Base-by-base conservation (phyloP, 2,888 invertebrate species). In the Melipona bicolor region DNA sequence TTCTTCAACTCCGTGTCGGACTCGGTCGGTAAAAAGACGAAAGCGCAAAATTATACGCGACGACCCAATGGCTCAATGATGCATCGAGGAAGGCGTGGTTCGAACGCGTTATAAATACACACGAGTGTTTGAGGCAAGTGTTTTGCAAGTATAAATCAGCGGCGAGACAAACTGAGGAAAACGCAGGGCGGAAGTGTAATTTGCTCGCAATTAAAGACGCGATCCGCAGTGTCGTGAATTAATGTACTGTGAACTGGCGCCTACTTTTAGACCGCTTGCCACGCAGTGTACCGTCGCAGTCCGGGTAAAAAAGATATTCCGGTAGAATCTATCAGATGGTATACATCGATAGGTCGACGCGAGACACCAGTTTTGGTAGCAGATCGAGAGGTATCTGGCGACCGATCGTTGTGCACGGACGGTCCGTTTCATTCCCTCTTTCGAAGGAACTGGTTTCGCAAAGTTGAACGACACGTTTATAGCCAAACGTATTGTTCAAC, bases 301-400 rank as follows among this genome's bases (percentile, higher is more conserved):
- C 17, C 27, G 76, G 32, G 21, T 73, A 32, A 77, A 74, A 70
- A 56, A 27, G n/a, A 3, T 64, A 61, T 76, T 69, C 72, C 56
- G 62, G 77, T 32, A 27, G 62, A 67, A 36, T 68, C 71, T 21
- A 3, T 17, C 32, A 81, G 84, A 84, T 84, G 84, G 74, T 79
- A 84, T 52, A 81, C 75, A 81, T 84, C 24, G 84, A 84, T 84
- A 79, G 59, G 52, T 50, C 27, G 61, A 24, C 32, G 32, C n/a
- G 71, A 69, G 69, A 43, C 61, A 81, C 67, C 83, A 77, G 81
- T 81, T 74, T 59, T 61, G 4, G 56, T 43, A 64, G 75, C 81
- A 43, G 54, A n/a, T 52, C 15, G 27, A 43, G 11, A 32, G 19
- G 71, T 77, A 77, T 75, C 77, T 77, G 52, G 77, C 52, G 32